Evolutionary conservation across 2,888 invertebrate genomes (phyloP).

Genomic region (Timema cristinae): DNA sequence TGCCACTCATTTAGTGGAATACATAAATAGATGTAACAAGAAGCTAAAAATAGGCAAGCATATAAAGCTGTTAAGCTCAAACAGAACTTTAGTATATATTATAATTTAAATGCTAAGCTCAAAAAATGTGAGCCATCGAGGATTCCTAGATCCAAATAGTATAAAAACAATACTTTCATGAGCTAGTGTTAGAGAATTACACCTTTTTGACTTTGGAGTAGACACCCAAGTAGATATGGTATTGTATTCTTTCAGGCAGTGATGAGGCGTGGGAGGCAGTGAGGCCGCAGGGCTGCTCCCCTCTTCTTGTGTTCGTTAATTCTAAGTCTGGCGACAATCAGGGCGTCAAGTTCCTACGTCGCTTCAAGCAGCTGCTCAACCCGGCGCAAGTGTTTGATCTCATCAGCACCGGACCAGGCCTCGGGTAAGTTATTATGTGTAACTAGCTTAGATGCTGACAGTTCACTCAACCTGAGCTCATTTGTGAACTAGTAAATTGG

Average conservation of each 20-base stretch:
- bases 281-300: conserved; percentile 62
- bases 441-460: too few species aligned
- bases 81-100: too few species aligned
- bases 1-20: too few species aligned
- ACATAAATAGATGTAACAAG: too few species aligned
- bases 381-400: conserved; percentile 98
- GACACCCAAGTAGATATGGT: not conserved
- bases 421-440: conserved; percentile 57
- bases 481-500: too few species aligned
- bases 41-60: too few species aligned
- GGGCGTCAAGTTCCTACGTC: conserved; percentile 89
- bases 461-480: too few species aligned
- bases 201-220: not conserved
- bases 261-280: conserved; percentile 92
- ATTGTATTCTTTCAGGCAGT: conserved; percentile 49
- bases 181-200: not conserved
- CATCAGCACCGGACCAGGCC: conserved; percentile 76
- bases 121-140: too few species aligned
- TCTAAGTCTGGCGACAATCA: conserved; percentile 98
- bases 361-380: conserved; percentile 92
- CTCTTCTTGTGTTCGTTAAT: conserved; percentile 94
- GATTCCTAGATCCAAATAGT: not conserved
- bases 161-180: not conserved
- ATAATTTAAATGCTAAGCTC: too few species aligned
- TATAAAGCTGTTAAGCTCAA: too few species aligned